Percentiles rank a stretch among this genome's conserved stretches.
Conservation (phyloP, 2,797 vertebrate species). For the Eremophila alpestris region DNA sequence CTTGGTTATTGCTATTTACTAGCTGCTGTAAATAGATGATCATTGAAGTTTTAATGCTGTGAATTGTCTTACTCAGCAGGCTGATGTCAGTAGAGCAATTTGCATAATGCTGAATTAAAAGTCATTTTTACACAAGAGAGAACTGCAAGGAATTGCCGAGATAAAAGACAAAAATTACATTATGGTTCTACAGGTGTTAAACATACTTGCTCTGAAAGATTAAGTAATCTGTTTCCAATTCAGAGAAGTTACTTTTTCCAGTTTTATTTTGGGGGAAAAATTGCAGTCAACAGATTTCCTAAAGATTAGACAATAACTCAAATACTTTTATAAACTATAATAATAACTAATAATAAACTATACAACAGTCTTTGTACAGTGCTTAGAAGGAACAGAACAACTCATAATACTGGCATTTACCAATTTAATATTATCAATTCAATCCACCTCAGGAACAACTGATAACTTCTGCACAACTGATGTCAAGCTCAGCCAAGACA, state of each 20-base stretch:
- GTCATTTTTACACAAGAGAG: slow-evolving; percentile 45
- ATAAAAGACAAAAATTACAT: background rate
- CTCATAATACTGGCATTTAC: background rate
- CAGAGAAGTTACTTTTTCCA: slow-evolving; percentile 43
- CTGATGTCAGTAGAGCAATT: slow-evolving; percentile 58
- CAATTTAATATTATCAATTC: background rate
- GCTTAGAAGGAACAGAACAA: background rate
- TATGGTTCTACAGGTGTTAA: background rate
- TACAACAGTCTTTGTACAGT: background rate
- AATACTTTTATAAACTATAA: too few species aligned
- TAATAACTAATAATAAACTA: background rate
- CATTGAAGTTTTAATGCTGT: slow-evolving; percentile 62
- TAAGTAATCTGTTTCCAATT: slow-evolving; percentile 47
- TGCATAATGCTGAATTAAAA: slow-evolving; percentile 67
- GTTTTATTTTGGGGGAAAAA: background rate
- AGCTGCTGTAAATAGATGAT: slow-evolving; percentile 54
- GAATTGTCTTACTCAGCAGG: slow-evolving; percentile 72
- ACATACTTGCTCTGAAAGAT: background rate
- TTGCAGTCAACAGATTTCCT: background rate
- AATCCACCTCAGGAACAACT: background rate
- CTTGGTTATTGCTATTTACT: slow-evolving; percentile 53
- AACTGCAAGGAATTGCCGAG: slow-evolving; percentile 56
- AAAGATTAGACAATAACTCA: slow-evolving; percentile 3
- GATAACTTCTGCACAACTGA: background rate
- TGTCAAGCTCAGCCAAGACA: background rate